Evolutionary conservation across 1,140 invertebrate genomes (phyloP).

Genomic region (Lepidotrigona ventralis): DNA sequence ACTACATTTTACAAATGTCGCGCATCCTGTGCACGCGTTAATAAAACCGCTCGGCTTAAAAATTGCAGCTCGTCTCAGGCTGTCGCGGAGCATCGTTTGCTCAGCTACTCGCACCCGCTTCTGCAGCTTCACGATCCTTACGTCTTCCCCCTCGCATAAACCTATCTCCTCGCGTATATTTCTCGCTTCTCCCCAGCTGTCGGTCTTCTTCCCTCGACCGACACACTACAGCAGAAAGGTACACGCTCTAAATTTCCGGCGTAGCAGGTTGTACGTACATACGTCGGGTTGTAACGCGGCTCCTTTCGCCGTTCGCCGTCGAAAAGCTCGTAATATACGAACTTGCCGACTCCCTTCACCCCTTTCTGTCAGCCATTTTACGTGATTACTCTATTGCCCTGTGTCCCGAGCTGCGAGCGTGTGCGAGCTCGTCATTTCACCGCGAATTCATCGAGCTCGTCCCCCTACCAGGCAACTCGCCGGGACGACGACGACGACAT

Average conservation of each 20-base stretch:
- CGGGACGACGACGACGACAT: not conserved
- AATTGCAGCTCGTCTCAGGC: not conserved
- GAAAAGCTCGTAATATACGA: conserved; percentile 54
- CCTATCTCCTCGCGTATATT: not conserved
- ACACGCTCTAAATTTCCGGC: conserved; percentile 34
- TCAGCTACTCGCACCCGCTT: not conserved
- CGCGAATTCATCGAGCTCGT: conserved; percentile 46
- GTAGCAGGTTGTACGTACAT: not conserved
- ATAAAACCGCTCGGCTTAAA: not conserved
- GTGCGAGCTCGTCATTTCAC: conserved; percentile 45
- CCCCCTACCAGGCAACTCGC: not conserved
- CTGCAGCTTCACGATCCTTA: not conserved
- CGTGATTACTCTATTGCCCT: conserved; percentile 50
- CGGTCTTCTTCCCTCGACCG: too few relatives aligned
- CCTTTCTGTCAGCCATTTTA: too few relatives aligned
- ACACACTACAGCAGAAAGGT: conserved; percentile 5
- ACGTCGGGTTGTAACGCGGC: not conserved
- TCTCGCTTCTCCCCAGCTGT: not conserved
- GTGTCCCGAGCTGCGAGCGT: conserved; percentile 41
- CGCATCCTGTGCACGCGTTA: too few relatives aligned
- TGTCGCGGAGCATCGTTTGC: not conserved
- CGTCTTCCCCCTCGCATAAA: not conserved
- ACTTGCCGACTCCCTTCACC: not conserved
- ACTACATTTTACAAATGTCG: too few relatives aligned
- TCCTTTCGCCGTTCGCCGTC: conserved; percentile 10